Percentiles rank a stretch among this genome's conserved stretches.
Evolutionary conservation across 2,797 vertebrate species (phyloP).

Genomic region (Sandelia bainsii): DNA sequence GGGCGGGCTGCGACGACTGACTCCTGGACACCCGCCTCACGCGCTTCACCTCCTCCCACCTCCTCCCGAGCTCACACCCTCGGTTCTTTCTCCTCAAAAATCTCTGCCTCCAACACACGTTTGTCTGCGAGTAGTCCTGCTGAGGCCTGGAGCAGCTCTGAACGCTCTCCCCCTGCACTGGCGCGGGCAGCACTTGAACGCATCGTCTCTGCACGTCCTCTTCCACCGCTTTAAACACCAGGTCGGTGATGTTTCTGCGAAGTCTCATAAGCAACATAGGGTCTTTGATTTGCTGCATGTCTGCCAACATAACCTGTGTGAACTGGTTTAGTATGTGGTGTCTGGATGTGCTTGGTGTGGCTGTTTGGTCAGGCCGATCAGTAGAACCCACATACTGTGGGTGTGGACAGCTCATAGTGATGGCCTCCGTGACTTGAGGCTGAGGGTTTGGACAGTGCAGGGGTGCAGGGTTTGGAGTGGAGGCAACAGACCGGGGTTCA

Average conservation of each 20-base stretch:
- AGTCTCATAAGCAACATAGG: conserved; percentile 59
- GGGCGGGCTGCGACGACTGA: conserved; percentile 4
- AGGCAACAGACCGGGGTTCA: conserved; percentile 5
- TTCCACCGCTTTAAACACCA: conserved; percentile 57
- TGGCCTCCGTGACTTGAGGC: conserved; percentile 23
- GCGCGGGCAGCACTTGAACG: background rate
- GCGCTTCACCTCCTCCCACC: conserved; percentile 34
- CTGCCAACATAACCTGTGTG: conserved; percentile 54
- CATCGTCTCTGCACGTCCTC: conserved; percentile 39
- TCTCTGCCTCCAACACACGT: conserved; percentile 8
- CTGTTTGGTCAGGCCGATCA: background rate
- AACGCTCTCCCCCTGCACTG: rapidly evolving
- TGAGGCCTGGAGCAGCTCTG: background rate
- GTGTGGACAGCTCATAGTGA: conserved; percentile 28
- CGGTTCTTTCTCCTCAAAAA: conserved; percentile 17
- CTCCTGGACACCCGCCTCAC: conserved; percentile 21
- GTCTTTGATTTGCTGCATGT: conserved; percentile 62
- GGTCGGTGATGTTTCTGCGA: conserved; percentile 54
- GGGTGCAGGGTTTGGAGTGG: background rate
- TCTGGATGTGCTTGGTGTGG: background rate
- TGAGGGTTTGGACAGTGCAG: conserved; percentile 5
- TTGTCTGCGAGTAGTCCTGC: background rate
- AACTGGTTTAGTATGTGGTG: conserved; percentile 44
- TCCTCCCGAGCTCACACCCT: background rate
- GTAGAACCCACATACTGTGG: background rate